These are phyloP conservation scores for Malaclemys terrapin DNA, from an alignment of 2,113 vertebrate genomes.

Conservation along the genomic window DNA sequence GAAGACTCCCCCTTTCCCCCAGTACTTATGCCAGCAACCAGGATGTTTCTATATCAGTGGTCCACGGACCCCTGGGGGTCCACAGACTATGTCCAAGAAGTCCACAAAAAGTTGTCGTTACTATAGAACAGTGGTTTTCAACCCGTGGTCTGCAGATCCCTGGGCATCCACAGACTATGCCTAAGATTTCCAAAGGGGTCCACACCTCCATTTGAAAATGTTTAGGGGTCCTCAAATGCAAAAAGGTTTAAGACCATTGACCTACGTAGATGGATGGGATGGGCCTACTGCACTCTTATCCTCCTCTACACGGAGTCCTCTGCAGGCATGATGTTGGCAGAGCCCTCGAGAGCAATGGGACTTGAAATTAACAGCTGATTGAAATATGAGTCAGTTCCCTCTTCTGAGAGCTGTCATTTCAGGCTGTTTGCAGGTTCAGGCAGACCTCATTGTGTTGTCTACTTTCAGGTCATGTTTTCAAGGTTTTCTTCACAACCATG, in stretches of 20 bases:
- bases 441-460: not conserved
- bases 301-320: not conserved
- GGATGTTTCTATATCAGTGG: not conserved
- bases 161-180: too few relatives aligned
- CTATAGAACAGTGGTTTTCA: too few relatives aligned
- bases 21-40: fast-evolving
- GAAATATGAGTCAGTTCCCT: not conserved
- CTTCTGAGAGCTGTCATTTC: not conserved
- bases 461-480: not conserved
- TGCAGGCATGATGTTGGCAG: not conserved
- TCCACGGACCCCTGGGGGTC: too few relatives aligned
- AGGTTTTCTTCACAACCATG: not conserved
- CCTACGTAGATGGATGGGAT: fast-evolving
- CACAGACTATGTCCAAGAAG: too few relatives aligned
- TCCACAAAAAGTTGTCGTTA: too few relatives aligned
- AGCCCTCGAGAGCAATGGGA: not conserved
- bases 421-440: not conserved
- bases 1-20: not conserved
- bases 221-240: too few relatives aligned
- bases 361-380: not conserved
- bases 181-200: too few relatives aligned
- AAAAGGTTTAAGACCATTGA: too few relatives aligned
- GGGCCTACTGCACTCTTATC: not conserved
- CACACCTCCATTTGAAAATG: too few relatives aligned
- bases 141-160: too few relatives aligned